Percentiles rank a stretch among this genome's conserved stretches.
phyloP scores from a whole-genome alignment of 1,140 invertebrate genomes.

The Eupeodes corollae region DNA sequence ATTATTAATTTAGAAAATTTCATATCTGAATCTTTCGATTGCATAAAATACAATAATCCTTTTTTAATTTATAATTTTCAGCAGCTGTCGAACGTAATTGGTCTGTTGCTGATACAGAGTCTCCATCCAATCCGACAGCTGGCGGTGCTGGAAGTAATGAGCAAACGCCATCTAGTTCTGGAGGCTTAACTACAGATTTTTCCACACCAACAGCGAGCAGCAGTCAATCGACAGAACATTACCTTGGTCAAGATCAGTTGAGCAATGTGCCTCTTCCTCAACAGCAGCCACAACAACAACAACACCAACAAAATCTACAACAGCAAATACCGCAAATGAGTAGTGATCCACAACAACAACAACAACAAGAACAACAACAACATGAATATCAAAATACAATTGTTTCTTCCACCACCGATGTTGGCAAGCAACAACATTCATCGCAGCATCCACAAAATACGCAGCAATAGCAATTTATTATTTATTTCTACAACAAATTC shows the following conservation, averaged over 20 bases:
- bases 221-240: background rate
- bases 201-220: conserved; percentile 1
- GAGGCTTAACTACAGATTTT: background rate
- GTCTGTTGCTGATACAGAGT: conserved; percentile 31
- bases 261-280: conserved; percentile 2
- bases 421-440: too few species aligned
- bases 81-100: conserved; percentile 31
- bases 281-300: background rate
- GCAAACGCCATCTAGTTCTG: conserved; percentile 8
- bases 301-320: background rate
- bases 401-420: too few species aligned
- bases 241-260: background rate
- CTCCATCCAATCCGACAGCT: conserved; percentile 4
- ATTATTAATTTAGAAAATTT: background rate
- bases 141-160: conserved; percentile 6
- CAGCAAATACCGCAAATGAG: background rate
- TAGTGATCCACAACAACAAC: background rate
- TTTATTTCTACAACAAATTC: too few species aligned
- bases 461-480: too few species aligned
- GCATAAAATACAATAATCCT: conserved; percentile 12
- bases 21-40: background rate
- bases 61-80: conserved; percentile 26
- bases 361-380: background rate
- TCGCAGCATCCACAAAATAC: too few species aligned
- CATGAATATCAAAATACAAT: too few species aligned